A percentile compares a stretch with the other conserved stretches of the same genome.
Evolutionary conservation across 2,888 invertebrate species (phyloP).

Genomic region (Galerucella calmariensis): DNA sequence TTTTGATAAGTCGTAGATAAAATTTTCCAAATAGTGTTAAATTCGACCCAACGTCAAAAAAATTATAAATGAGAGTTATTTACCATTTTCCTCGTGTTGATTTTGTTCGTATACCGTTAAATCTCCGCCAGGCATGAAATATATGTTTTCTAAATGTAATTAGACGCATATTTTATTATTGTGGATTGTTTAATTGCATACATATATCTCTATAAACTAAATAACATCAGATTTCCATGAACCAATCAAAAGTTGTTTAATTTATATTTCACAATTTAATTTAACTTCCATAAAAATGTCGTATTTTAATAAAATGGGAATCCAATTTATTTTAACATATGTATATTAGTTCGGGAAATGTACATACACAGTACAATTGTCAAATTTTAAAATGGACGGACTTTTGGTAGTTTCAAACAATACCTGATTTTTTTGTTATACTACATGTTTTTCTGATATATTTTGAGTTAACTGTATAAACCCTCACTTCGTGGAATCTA

Average conservation of each 20-base stretch:
- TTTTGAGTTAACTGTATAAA: too few species aligned
- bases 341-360: background rate
- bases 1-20: too few species aligned
- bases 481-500: too few species aligned
- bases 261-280: background rate
- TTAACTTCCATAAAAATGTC: background rate
- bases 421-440: too few species aligned
- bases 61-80: too few species aligned
- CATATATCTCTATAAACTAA: background rate
- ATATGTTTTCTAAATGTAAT: background rate
- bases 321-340: background rate
- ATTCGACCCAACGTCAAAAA: too few species aligned
- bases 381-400: too few species aligned
- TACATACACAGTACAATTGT: too few species aligned
- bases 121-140: background rate
- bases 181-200: background rate
- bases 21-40: too few species aligned
- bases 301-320: background rate
- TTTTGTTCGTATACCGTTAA: background rate
- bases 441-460: too few species aligned
- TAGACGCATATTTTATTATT: background rate
- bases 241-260: slow-evolving; percentile 2
- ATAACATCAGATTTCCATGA: background rate
- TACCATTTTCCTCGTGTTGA: too few species aligned
- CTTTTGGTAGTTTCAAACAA: too few species aligned